Evolutionary conservation across 2,888 invertebrate genomes (phyloP), one percentile per base, ranked within the genome.

Genomic region (Philereme transversata): DNA sequence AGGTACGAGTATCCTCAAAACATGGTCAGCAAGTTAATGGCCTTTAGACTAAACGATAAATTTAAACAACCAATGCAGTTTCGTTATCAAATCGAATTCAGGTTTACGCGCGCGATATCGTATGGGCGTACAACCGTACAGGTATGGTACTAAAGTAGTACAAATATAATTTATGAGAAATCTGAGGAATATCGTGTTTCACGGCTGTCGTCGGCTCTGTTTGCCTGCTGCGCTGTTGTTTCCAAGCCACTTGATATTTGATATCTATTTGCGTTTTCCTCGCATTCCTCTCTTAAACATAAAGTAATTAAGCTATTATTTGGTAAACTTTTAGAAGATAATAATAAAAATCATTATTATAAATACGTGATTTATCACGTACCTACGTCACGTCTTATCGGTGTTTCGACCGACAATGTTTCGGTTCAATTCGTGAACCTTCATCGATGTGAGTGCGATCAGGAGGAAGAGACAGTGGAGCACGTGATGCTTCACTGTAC

Each of bases 111-210:
- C 63, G 62, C 51, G 62, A 56, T 46, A 60, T 44, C 61, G 66
- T 61, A 67, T 78, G 74, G 77, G 73, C 48, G 45, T 46, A 53
- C 11, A 47, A 56, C 51, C 51, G 50, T 56, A 52, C 51, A 52
- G 56, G 60, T 60, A 53, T 53, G 51, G 52, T 38, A 77, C 47
- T 60, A 41, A 54, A 51, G 47, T 55, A 77, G 77, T 76, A 77
- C 71, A 65, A 65, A 59, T 62, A 78, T 82, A 83, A 87, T 86
- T 85, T 86, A 86, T 86, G 71, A 73, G 76, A 80, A 79, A 78
- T 73, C 76, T 74, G 75, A 73, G 74, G 78, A 79, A 74, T 74
- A 75, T 76, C 72, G 66, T 79, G 78, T 81, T 81, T 75, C 73
- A 70, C 67, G 68, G 73, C 73, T 76, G 79, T 80, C 78, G 71